Conservation (phyloP, 2,797 vertebrate genomes). For the Anas flavirostris region DNA sequence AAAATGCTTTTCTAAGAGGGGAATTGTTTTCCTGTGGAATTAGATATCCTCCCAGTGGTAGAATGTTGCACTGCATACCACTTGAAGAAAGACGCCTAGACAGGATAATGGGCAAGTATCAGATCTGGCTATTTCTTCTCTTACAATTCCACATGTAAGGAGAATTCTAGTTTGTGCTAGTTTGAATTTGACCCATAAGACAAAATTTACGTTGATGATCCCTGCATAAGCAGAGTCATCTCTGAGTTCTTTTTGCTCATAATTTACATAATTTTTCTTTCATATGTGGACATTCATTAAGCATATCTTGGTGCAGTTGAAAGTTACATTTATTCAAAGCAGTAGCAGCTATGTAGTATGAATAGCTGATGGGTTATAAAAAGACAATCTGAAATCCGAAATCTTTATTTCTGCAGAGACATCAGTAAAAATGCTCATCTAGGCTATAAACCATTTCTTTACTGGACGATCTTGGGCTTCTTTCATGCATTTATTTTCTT, state of each 20-base stretch:
- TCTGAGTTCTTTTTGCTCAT: not conserved
- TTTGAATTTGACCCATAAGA: not conserved
- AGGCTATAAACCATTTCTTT: slow-evolving; percentile 93
- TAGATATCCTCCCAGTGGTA: slow-evolving; percentile 43
- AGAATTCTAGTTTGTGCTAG: not conserved
- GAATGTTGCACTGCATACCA: slow-evolving; percentile 8
- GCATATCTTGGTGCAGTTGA: not conserved
- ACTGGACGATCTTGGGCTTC: slow-evolving; percentile 97
- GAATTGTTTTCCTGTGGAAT: not conserved
- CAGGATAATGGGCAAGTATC: not conserved
- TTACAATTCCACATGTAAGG: not conserved
- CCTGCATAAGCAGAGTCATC: not conserved
- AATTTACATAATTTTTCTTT: not conserved
- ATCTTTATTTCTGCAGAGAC: slow-evolving; percentile 84
- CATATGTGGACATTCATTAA: not conserved
- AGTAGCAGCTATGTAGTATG: not conserved
- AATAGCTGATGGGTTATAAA: not conserved
- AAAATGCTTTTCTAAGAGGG: not conserved
- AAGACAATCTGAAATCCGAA: slow-evolving; percentile 16
- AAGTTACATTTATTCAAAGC: not conserved
- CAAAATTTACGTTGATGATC: not conserved
- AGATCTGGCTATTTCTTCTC: not conserved
- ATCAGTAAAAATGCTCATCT: slow-evolving; percentile 94
- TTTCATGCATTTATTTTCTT: slow-evolving; percentile 96
- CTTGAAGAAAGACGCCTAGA: not conserved